Evolutionary conservation across 2,113 vertebrate species (phyloP).

Genomic region (Symphodus melops): DNA sequence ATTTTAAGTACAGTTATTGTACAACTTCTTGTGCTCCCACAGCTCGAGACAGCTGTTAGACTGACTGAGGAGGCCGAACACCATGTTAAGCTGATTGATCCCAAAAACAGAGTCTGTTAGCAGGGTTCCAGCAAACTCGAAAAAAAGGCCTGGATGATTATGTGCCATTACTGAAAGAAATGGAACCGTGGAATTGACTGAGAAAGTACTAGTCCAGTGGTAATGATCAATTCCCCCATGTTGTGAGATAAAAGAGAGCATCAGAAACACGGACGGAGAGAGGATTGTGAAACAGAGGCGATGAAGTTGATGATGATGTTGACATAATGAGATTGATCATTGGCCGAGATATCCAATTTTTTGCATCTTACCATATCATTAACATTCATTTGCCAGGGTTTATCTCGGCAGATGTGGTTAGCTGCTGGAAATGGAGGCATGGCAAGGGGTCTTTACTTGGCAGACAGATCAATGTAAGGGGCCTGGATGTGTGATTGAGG

Average conservation of each 20-base stretch:
- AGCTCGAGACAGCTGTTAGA: constrained; percentile 18
- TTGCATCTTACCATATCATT: constrained; percentile 12
- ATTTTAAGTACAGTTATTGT: constrained; percentile 31
- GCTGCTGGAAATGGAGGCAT: constrained; percentile 24
- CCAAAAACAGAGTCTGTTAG: constrained; percentile 34
- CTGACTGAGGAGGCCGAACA: constrained; percentile 13
- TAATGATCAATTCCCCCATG: constrained; percentile 58
- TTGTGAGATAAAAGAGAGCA: constrained; percentile 17
- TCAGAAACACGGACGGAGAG: constrained; percentile 29
- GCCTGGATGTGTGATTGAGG: constrained; percentile 12
- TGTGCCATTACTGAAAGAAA: constrained; percentile 54
- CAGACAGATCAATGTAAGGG: constrained; percentile 29
- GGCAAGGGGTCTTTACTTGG: constrained; percentile 20
- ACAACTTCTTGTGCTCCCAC: constrained; percentile 17
- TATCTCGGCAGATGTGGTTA: constrained; percentile 21
- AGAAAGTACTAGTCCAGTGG: constrained; percentile 28
- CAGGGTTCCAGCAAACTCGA: constrained; percentile 35
- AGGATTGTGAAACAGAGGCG: constrained; percentile 26
- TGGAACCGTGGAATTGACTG: constrained; percentile 31
- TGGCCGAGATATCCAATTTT: constrained; percentile 7
- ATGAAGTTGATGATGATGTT: constrained; percentile 36
- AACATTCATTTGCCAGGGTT: constrained; percentile 36
- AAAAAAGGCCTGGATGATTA: constrained; percentile 43
- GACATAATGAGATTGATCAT: constrained; percentile 15
- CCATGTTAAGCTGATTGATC: constrained; percentile 59